phyloP scores from a whole-genome alignment of 2,113 vertebrate genomes.

The Psilopsiagon aurifrons region DNA sequence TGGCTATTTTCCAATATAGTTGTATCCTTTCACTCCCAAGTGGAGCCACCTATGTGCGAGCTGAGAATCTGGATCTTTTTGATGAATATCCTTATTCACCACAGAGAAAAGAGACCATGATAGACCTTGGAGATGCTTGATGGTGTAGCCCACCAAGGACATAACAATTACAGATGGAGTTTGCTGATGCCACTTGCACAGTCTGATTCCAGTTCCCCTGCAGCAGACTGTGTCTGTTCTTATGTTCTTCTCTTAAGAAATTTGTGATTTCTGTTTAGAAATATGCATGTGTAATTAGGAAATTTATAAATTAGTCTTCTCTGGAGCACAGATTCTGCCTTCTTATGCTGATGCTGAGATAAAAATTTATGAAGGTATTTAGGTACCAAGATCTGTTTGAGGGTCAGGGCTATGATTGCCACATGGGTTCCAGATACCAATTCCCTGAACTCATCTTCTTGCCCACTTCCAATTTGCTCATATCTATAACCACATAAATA shows the following conservation, averaged over 20 bases:
- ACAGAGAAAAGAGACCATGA: conserved; percentile 33
- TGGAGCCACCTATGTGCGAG: conserved; percentile 19
- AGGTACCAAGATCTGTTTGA: not conserved
- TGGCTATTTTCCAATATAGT: conserved; percentile 58
- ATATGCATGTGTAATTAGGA: not conserved
- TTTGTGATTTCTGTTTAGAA: not conserved
- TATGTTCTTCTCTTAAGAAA: not conserved
- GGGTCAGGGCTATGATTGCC: not conserved
- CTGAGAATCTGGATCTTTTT: conserved; percentile 39
- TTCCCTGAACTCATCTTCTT: not conserved
- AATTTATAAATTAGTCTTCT: not conserved
- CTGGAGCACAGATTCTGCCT: not conserved
- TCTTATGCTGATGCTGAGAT: not conserved
- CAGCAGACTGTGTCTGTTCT: not conserved
- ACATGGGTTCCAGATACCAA: fast-evolving
- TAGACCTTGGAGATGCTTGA: not conserved
- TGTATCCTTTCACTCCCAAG: conserved; percentile 46
- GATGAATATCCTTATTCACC: conserved; percentile 18
- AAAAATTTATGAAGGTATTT: not conserved
- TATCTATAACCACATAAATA: not conserved
- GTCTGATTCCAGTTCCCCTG: not conserved
- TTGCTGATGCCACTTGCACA: not conserved
- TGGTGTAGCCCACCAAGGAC: not conserved
- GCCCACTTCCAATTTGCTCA: not conserved
- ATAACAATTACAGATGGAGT: conserved; percentile 9